These are phyloP conservation scores for Chelidonichthys spinosus DNA, from an alignment of 2,797 vertebrate species.

Conservation along the genomic window DNA sequence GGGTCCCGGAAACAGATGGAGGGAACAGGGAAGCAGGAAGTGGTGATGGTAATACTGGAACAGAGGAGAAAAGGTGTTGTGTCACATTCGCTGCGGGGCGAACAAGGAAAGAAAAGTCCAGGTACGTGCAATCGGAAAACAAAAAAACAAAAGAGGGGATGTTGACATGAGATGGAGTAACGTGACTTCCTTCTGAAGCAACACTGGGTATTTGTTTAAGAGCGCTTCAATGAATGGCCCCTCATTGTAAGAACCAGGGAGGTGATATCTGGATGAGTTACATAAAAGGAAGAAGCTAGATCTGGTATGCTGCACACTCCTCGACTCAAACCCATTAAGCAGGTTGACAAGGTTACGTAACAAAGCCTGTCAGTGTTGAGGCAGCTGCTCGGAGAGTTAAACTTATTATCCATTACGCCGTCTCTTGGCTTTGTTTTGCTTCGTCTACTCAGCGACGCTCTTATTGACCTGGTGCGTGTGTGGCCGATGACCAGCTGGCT, in stretches of 20 bases:
- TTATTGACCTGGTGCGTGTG: background rate
- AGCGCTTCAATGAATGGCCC: background rate
- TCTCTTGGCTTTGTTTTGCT: background rate
- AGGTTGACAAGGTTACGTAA: constrained; percentile 51
- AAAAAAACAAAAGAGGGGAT: constrained; percentile 11
- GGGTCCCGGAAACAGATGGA: constrained; percentile 89
- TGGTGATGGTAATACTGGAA: constrained; percentile 86
- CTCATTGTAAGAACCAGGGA: constrained; percentile 35
- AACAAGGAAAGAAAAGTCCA: constrained; percentile 28
- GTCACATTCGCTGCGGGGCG: background rate
- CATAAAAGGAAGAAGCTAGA: constrained; percentile 38
- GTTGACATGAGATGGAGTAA: constrained; percentile 22
- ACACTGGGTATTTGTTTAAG: constrained; percentile 12
- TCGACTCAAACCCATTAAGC: constrained; percentile 38
- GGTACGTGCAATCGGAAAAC: constrained; percentile 21
- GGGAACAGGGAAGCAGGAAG: constrained; percentile 87
- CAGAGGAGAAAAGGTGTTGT: background rate
- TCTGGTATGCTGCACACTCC: background rate
- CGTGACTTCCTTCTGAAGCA: constrained; percentile 33
- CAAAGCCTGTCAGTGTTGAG: constrained; percentile 52
- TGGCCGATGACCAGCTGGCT: background rate
- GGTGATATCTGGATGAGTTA: constrained; percentile 34
- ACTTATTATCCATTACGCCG: background rate
- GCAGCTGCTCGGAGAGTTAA: constrained; percentile 29
- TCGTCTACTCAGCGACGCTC: background rate